Evolutionary conservation across 2,797 vertebrate genomes (phyloP), one percentile per base, ranked within the genome.

Genomic region (Microctenopoma stevenorrisi): DNA sequence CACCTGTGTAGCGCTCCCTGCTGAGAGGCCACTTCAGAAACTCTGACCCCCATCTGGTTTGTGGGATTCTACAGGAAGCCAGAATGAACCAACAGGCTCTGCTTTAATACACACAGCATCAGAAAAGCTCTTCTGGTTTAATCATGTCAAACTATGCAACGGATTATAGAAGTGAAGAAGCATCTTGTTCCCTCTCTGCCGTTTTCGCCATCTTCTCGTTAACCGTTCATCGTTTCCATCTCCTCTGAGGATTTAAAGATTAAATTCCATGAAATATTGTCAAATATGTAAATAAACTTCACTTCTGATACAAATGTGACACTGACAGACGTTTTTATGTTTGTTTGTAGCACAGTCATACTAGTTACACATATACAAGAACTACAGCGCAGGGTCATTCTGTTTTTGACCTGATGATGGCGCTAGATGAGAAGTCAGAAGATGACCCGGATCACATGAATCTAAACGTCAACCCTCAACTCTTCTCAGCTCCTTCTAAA

Each of bases 201-300:
- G 43, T 30, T 55, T 42, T 33, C 12, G 37, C n/a, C 48, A 40
- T 53, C 63, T 52, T 18, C 28, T 6, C 44, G 12, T 66, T 56
- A 28, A 62, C 6, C 12, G 15, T 16, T 0, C 46, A 30, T 56
- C 48, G 15, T 28, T 30, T 22, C 13, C 38, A 48, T 65, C 28
- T 49, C 35, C 52, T 54, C 54, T 52, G 25, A 66, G 11, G 22
- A 22, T 64, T 26, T 64, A 3, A 22, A 64, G 18, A 50, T 38
- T 30, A 65, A 64, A 16, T 12, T 44, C 16, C 25, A 54, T 74
- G 38, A 42, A 42, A 47, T 16, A 16, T 70, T 79, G 64, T 84
- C 49, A 86, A 69, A 78, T 80, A 76, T 84, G 81, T 84, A 82
- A 85, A 87, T 87, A 88, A 84, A 87, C 3, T 46, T 72, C 57